These are phyloP conservation scores for Chymomyza fuscimana DNA, from an alignment of 2,888 invertebrate genomes.

Conservation along the genomic window DNA sequence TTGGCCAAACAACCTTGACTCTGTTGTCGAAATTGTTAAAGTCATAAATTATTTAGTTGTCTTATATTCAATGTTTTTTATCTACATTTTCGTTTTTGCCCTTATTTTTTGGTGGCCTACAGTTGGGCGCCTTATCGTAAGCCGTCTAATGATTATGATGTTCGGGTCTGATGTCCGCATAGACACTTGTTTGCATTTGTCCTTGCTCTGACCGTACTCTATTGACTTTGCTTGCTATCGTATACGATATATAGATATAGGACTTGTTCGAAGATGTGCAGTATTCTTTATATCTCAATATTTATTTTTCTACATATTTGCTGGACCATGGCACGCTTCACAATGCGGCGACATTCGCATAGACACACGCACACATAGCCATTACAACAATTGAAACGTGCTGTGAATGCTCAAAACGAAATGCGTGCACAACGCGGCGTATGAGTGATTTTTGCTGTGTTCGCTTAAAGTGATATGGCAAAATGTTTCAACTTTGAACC, in stretches of 20 bases:
- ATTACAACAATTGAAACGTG: conserved; percentile 68
- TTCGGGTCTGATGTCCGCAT: conserved; percentile 46
- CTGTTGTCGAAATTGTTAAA: neutral
- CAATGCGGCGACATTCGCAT: conserved; percentile 11
- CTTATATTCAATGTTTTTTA: neutral
- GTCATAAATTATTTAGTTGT: neutral
- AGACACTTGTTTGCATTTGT: conserved; percentile 62
- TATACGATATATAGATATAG: conserved; percentile 7
- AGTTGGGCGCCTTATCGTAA: conserved; percentile 6
- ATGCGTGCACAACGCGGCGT: conserved; percentile 43
- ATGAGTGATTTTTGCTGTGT: conserved; percentile 48
- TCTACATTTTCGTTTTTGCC: neutral
- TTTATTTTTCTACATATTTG: conserved; percentile 56
- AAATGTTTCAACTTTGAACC: conserved; percentile 64
- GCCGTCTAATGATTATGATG: conserved; percentile 45
- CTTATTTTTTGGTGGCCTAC: neutral
- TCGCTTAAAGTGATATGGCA: conserved; percentile 53
- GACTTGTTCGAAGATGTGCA: conserved; percentile 31
- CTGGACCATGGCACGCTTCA: conserved; percentile 28
- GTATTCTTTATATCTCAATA: conserved; percentile 49
- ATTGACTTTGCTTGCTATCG: conserved; percentile 8
- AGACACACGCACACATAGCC: conserved; percentile 26
- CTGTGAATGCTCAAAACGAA: conserved; percentile 41
- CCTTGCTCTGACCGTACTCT: conserved; percentile 59
- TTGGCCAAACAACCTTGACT: neutral